Evolutionary conservation across 2,797 vertebrate genomes (phyloP).

Genomic region (Pterois miles): DNA sequence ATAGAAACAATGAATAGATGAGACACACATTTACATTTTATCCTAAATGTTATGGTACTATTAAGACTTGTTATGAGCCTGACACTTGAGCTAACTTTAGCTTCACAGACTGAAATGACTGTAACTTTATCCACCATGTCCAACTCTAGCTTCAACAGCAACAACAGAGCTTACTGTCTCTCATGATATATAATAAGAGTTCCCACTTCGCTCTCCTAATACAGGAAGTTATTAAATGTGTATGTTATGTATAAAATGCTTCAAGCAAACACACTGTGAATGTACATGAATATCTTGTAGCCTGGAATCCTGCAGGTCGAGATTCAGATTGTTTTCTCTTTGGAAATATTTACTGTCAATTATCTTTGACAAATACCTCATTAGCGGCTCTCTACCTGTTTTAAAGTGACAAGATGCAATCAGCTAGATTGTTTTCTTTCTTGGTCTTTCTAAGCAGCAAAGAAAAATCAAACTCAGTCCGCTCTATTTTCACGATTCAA

Average conservation of each 20-base stretch:
- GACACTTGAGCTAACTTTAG: not conserved
- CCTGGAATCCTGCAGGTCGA: not conserved
- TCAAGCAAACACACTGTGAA: too few species aligned
- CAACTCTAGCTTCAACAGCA: not conserved
- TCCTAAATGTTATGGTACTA: not conserved
- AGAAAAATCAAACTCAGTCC: not conserved
- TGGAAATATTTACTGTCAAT: not conserved
- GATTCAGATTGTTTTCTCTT: not conserved
- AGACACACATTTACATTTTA: not conserved
- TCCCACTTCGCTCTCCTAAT: not conserved
- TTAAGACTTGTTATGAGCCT: not conserved
- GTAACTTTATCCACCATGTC: not conserved
- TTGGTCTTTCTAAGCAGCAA: not conserved
- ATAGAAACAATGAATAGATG: not conserved
- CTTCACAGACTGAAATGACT: not conserved
- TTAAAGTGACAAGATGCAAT: not conserved
- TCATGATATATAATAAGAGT: not conserved
- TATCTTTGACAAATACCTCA: not conserved
- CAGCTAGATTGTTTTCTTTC: not conserved
- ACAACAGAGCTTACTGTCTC: not conserved
- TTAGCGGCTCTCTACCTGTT: not conserved
- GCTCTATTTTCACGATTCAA: not conserved
- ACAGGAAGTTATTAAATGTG: not conserved
- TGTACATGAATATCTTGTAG: not conserved
- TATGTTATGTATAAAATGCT: not conserved